phyloP scores from a whole-genome alignment of 2,113 vertebrate species.

The Labeo rohita region DNA sequence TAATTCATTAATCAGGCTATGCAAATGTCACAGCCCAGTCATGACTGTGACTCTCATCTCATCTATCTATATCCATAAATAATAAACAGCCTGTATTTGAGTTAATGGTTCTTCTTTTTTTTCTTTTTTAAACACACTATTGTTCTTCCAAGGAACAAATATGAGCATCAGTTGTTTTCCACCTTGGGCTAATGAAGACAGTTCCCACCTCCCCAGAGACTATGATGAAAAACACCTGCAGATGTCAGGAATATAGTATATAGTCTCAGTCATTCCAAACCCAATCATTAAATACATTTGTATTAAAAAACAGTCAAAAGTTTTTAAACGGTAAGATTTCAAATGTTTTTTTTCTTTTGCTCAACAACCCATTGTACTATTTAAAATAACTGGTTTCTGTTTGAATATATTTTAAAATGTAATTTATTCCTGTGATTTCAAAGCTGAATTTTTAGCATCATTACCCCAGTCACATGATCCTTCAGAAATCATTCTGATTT shows the following conservation, averaged over 20 bases:
- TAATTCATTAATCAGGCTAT: constrained; percentile 35
- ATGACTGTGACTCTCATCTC: background rate
- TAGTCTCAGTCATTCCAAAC: background rate
- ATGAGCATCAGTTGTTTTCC: constrained; percentile 33
- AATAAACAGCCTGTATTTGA: constrained; percentile 1
- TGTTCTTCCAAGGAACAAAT: constrained; percentile 10
- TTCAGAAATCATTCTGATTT: too few species aligned
- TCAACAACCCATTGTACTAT: too few species aligned
- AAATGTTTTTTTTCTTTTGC: too few species aligned
- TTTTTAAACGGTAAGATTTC: too few species aligned
- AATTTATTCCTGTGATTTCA: too few species aligned
- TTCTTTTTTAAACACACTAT: background rate
- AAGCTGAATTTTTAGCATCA: too few species aligned
- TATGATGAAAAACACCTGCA: constrained; percentile 8
- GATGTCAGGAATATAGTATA: background rate
- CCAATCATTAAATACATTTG: background rate
- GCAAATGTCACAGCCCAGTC: constrained; percentile 35
- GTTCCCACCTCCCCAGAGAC: background rate
- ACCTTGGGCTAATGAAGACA: background rate
- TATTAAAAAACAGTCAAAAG: background rate
- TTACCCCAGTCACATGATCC: too few species aligned
- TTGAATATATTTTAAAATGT: too few species aligned
- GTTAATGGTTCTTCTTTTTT: background rate
- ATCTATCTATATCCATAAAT: background rate
- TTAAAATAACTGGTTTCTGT: too few species aligned